Evolutionary conservation across 2,888 invertebrate genomes (phyloP), one percentile per base, ranked within the genome.

Genomic region (Troides oblongomaculatus): DNA sequence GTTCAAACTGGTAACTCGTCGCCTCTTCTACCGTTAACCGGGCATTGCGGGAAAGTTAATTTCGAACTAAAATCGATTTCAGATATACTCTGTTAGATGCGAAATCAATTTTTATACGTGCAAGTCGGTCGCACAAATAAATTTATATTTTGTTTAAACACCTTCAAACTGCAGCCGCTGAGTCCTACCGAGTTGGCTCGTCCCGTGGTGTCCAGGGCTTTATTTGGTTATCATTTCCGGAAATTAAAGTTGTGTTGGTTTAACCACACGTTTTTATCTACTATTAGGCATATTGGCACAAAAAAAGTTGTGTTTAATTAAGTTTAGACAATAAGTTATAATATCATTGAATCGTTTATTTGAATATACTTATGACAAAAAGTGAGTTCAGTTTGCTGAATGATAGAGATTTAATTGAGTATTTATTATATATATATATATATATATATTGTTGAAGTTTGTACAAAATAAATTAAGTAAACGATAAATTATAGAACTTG

Each of bases 391-490:
- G 90, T 93, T 92, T 91, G 92, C 93, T 91, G 90, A 90, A 92
- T 89, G 90, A 92, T 92, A 93, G 92, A 92, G 87, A 86, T 92
- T 93, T 92, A 92, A 92, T 93, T 93, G 92, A 93, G 87, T 93
- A 93, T 92, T 92, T 92, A 93, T 91, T 92, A 92, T 91, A 69
- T 69, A 69, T 69, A 69, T 64, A 92, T 91, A 69, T 69, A 69
- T 69, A 92, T 92, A 92, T 92, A 93, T 93, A 93, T 93, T 93
- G 93, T 93, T 93, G 92, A 93, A 93, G 92, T 93, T 93, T 93
- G 93, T 93, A 93, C 93, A 93, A 93, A 93, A 93, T 93, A 93
- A 93, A 93, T 90, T 93, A 93, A 93, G 93, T 93, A 93, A 92
- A 93, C 87, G 88, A 93, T 93, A 92, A 92, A 88, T 90, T 93